Percentiles rank a stretch among this genome's conserved stretches.
phyloP scores from a whole-genome alignment of 2,797 vertebrate genomes.

The Danio kyathit region DNA sequence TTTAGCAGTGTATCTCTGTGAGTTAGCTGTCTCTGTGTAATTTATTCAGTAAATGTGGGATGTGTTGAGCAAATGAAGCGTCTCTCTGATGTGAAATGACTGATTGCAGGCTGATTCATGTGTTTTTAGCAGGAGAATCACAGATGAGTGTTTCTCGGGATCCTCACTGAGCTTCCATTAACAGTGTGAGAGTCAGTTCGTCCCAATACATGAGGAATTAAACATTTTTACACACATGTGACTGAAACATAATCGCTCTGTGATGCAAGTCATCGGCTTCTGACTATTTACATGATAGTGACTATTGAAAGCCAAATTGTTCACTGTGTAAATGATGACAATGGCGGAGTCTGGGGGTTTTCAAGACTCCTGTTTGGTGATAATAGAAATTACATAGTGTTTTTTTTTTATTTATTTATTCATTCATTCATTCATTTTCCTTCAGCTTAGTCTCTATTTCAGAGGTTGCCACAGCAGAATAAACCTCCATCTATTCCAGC shows the following conservation, averaged over 20 bases:
- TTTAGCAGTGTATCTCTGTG: neutral
- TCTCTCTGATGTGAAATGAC: slow-evolving; percentile 37
- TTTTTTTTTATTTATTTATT: no score
- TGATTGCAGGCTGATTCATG: slow-evolving; percentile 47
- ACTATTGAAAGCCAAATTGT: neutral
- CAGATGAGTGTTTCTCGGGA: slow-evolving; percentile 34
- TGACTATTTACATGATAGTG: slow-evolving; percentile 8
- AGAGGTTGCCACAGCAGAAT: no score
- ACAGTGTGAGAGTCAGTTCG: slow-evolving; percentile 16
- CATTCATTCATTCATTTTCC: no score
- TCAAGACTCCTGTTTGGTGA: no score
- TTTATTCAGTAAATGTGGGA: slow-evolving; percentile 50
- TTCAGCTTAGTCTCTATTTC: no score
- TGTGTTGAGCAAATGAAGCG: slow-evolving; percentile 36
- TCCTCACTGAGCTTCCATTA: neutral
- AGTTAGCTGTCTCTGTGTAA: slow-evolving; percentile 11
- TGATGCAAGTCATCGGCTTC: neutral
- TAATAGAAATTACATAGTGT: no score
- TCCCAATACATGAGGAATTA: neutral
- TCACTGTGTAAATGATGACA: neutral
- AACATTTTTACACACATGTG: neutral
- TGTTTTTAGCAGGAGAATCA: slow-evolving; percentile 35
- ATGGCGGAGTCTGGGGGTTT: no score
- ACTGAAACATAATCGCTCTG: slow-evolving; percentile 5
- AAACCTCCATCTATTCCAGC: no score